Base-by-base conservation (phyloP, 1,140 invertebrate genomes). In the Coptotermes formosanus region DNA sequence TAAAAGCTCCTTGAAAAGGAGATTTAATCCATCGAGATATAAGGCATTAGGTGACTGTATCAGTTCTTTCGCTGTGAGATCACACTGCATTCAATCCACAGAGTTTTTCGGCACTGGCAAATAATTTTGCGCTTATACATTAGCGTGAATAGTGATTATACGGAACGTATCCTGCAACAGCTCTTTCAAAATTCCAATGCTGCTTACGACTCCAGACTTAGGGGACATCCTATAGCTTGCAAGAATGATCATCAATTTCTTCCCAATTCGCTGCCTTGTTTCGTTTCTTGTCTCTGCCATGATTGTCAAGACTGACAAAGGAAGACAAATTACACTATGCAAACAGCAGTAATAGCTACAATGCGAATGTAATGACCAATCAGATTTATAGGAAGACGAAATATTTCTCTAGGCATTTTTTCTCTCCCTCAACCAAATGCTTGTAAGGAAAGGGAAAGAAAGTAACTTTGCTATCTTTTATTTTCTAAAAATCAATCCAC, bases 301-400 rank as follows among this genome's bases (percentile, higher is more conserved):
- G 64, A 75, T 30, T 75, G 9, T 14, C 25, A 30, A 12, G 25
- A 25, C 64, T 30, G n/a, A 30, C 64, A 75, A 8, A 75, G 52
- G n/a, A 30, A 75, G 64, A 75, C 16, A 30, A 75, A 75, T 75
- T 25, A 30, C n/a, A 6, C 25, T 30, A n/a, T 75, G 64, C n/a
- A 75, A 75, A 75, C 9, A 25, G n/a, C 6, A 75, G 64, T 75
- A 75, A 75, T 75, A 75, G 64, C 11, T 14, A 75, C 3, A 30
- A 75, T 75, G 64, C 64, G n/a, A 75, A 75, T 6, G n/a, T 75
- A 75, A 75, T 75, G 64, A 75, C 64, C 64, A 75, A 75, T 75
- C 64, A 75, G 64, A 75, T 75, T 75, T 75, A 75, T 75, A 30
- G 64, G 64, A 75, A 75, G 64, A 30, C 64, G 64, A 30, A 75